Evolutionary conservation across 2,797 vertebrate genomes (phyloP), one percentile per base, ranked within the genome.

Genomic region (Perodicticus potto): DNA sequence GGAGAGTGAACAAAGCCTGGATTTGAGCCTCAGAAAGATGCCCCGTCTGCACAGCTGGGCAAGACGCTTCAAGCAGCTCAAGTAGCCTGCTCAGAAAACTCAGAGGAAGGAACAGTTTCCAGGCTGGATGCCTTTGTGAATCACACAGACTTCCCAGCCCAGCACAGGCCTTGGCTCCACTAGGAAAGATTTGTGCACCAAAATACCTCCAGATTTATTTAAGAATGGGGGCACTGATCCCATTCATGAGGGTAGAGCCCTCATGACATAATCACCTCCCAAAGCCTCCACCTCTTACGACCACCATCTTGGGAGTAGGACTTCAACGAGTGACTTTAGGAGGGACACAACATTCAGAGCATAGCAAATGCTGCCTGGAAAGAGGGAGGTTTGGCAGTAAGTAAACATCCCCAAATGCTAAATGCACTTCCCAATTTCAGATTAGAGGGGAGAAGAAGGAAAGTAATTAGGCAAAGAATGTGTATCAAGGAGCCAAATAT

Each of bases 391-490:
- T 85, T 82, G 57, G 23, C 74, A 95, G 53, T 49, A 57, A 76
- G 59, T 40, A n/a, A 86, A 83, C 86, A 95, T 91, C 83, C 29
- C 91, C 27, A 45, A 55, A 12, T 43, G 63, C 61, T 95, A 94
- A 96, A 84, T 85, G 82, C 85, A 7, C 80, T 61, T 57, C 67
- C 55, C 59, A 59, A 29, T 95, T 89, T 96, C 87, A 77, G 59
- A 67, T 45, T 76, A 55, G 37, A 80, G 16, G 2, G 49, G 69
- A 95, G 73, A 84, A 27, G 45, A 95, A 96, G 76, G 86, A 86
- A 92, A 87, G 55, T 78, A 63, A 93, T 94, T 97, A 93, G 91
- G 81, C 65, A 81, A 94, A 82, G 40, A 94, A 74, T 70, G 49
- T 67, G 22, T 77, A 84, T 70, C 78, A 91, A 59, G 40, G 65